A percentile compares a stretch with the other conserved stretches of the same genome.
phyloP scores from a whole-genome alignment of 2,113 vertebrate species.

The Argyrosomus japonicus region DNA sequence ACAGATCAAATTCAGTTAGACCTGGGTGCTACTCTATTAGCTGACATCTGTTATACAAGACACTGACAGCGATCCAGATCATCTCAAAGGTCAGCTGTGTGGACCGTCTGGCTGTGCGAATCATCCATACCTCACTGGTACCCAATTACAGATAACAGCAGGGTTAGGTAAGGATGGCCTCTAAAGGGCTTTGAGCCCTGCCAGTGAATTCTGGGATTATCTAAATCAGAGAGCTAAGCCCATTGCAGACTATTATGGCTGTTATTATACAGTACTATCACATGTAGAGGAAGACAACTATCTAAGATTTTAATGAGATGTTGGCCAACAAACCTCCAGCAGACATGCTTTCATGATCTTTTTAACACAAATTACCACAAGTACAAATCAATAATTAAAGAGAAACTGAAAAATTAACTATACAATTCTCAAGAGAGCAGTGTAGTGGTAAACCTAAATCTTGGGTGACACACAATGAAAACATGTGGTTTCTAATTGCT shows the following conservation, averaged over 20 bases:
- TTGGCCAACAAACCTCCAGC: not conserved
- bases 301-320: not conserved
- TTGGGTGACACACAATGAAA: not conserved
- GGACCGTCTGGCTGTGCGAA: slow-evolving; percentile 21
- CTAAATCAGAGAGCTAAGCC: slow-evolving; percentile 12
- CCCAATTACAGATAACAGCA: slow-evolving; percentile 48
- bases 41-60: slow-evolving; percentile 37
- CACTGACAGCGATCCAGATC: slow-evolving; percentile 17
- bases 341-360: not conserved
- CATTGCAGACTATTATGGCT: not conserved
- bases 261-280: not conserved
- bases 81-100: slow-evolving; percentile 47
- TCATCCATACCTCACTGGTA: slow-evolving; percentile 22
- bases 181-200: slow-evolving; percentile 6
- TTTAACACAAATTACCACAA: not conserved
- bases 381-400: not conserved
- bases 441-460: not conserved
- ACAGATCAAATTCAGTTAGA: slow-evolving; percentile 4
- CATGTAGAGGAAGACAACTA: not conserved
- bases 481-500: not conserved
- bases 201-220: slow-evolving; percentile 29
- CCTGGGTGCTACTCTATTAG: slow-evolving; percentile 7
- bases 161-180: slow-evolving; percentile 17
- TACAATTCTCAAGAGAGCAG: not conserved
- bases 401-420: not conserved